A percentile compares a stretch with the other conserved stretches of the same genome.
Evolutionary conservation across 2,888 invertebrate genomes (phyloP).

Genomic region (Morinoia aosen): DNA sequence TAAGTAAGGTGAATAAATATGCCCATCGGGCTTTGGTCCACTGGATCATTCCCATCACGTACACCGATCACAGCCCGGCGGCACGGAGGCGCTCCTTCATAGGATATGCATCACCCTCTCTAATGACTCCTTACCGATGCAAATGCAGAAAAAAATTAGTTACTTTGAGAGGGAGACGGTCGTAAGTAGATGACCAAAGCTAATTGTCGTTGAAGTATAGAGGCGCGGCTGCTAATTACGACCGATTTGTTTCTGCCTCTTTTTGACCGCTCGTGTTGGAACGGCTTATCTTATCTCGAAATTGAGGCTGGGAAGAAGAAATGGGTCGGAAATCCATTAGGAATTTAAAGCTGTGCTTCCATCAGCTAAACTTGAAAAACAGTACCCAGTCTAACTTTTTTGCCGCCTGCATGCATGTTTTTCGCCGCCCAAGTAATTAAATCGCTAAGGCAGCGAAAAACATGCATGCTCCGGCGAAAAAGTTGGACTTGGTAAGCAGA

Average conservation of each 20-base stretch:
- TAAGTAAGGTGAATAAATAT: too few species aligned
- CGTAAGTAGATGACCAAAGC: neutral
- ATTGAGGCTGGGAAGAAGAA: too few species aligned
- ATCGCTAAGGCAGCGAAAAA: too few species aligned
- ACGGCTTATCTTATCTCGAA: neutral
- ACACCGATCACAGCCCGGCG: neutral
- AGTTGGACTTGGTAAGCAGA: too few species aligned
- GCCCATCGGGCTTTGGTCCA: too few species aligned
- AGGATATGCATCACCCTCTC: neutral
- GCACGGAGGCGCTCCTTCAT: neutral
- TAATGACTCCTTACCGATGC: neutral
- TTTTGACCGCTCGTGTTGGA: neutral
- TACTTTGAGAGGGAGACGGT: neutral
- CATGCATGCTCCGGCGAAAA: too few species aligned
- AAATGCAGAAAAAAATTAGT: neutral
- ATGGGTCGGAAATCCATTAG: too few species aligned
- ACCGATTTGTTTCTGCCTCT: neutral
- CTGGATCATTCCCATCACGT: neutral
- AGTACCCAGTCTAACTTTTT: too few species aligned
- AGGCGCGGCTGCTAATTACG: neutral
- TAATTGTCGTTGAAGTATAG: neutral
- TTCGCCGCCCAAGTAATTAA: too few species aligned
- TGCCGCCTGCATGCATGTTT: too few species aligned
- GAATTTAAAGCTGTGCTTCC: neutral
- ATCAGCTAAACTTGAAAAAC: neutral